Base-by-base conservation (phyloP, 1,140 invertebrate species). In the Pseudoatta argentina region DNA sequence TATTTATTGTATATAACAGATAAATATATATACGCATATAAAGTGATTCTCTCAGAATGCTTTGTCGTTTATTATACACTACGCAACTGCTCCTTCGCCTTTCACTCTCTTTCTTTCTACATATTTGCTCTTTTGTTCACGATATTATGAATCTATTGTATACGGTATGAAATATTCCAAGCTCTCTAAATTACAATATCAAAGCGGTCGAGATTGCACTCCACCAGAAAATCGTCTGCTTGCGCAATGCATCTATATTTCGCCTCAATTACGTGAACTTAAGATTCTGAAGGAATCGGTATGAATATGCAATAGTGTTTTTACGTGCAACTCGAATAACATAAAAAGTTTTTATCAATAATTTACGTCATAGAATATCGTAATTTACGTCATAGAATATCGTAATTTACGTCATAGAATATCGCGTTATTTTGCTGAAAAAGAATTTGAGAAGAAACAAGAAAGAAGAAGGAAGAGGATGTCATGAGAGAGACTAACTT, bases 1-100 rank as follows among this genome's bases (percentile, higher is more conserved):
- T 81, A 71, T 44, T 81, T 71, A 81, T 71, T 81, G 69, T 57
- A 81, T 63, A 77, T 77, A 63, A 51, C 59, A 64, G 27, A 66
- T 21, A 78, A 24, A 57, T 16, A 21, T 12, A 39, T n/a, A 73
- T 61, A 44, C 18, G 27, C 18, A 69, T 81, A 81, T 81, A 81
- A 71, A 81, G 16, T 57, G 27, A 81, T 81, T 81, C 64, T 81
- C 78, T 71, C 78, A 81, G 66, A 71, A 81, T 1, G 55, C 6
- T 30, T 14, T 81, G n/a, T 81, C 53, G 16, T 18, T 81, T 71
- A 71, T 24, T 81, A 27, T 18, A 57, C 7, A 39, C 21, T 39
- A n/a, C 27, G 53, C 30, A 4, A 59, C n/a, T 34, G 30, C 53
- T 44, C 30, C 78, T 63, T 5, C 3, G 8, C 30, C 21, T 61